Base-by-base conservation (phyloP, 1,140 invertebrate species). In the Meloidogyne hapla region DNA sequence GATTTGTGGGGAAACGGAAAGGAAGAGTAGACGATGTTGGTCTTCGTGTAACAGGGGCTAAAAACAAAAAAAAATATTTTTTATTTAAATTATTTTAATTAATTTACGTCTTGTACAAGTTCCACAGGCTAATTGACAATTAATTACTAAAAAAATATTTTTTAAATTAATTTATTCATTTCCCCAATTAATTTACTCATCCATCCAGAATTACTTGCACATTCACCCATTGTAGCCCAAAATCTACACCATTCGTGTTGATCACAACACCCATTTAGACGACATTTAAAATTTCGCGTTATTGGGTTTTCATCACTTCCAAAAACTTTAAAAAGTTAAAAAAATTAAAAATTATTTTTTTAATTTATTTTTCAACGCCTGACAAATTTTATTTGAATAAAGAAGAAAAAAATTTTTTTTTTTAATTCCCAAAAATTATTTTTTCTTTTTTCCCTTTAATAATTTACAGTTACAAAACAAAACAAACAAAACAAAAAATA, bases 161-260 rank as follows among this genome's bases (percentile, higher is more conserved):
- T 40, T 21, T 12, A 9, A 69, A 40, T 12, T 69, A 28, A 38
- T 40, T 13, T 28, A 38, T 69, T 13, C 1, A 4, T 69, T 23
- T 12, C 5, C 3, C 10, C 25, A 12, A 6, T 13, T 18, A 25
- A 70, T 28, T 72, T 64, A 26, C 73, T 67, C 85, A 86, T 86
- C 85, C 84, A 86, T 23, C 81, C 73, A 18, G 33, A 68, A 81
- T 86, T 86, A 15, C 79, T 77, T 69, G 75, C 78, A 69, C 85
- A 86, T 70, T 86, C 86, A 13, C 85, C 85, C 61, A 85, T 79
- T 8, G 83, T 83, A 10, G 85, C 86, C 85, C 85, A 86, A 69
- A 86, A 86, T 38, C 86, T 61, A 38, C 85, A 86, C 85, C 85
- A 86, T 78, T 86, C 85, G 63, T 86, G 85, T 64, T 87, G 86